A percentile compares a stretch with the other conserved stretches of the same genome.
Evolutionary conservation across 2,888 invertebrate genomes (phyloP).

Genomic region (Drosophila stalkeri): DNA sequence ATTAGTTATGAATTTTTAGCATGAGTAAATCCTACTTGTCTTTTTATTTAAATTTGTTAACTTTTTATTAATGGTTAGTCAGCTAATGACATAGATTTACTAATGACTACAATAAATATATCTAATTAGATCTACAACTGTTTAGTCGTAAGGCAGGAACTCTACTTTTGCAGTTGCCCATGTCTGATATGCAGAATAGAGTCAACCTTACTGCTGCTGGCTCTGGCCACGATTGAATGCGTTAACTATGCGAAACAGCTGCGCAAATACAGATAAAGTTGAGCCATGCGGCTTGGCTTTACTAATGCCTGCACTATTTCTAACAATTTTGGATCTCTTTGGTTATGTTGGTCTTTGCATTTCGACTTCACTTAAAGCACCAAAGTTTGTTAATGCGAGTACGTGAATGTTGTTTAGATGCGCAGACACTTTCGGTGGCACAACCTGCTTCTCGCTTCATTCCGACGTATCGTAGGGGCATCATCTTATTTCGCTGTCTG

Average conservation of each 20-base stretch:
- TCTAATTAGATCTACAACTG: background rate
- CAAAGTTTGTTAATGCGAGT: constrained; percentile 76
- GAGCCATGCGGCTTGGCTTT: constrained; percentile 4
- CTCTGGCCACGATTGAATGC: background rate
- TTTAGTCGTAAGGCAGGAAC: background rate
- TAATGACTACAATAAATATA: no score
- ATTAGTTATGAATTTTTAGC: no score
- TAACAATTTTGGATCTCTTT: constrained; percentile 13
- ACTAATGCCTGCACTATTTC: constrained; percentile 11
- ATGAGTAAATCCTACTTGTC: no score
- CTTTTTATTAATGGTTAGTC: no score
- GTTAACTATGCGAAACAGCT: constrained; percentile 41
- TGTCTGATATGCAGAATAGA: constrained; percentile 43
- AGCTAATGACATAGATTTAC: no score
- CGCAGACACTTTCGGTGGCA: constrained; percentile 18
- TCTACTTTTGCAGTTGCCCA: constrained; percentile 5
- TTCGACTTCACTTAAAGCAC: constrained; percentile 73
- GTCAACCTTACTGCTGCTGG: background rate
- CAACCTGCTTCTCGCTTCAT: constrained; percentile 19
- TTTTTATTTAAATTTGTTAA: no score
- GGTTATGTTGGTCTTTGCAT: constrained; percentile 54
- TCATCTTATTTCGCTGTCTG: constrained; percentile 23
- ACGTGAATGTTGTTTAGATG: constrained; percentile 68
- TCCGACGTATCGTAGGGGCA: constrained; percentile 16
- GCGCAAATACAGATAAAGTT: constrained; percentile 65